A percentile compares a stretch with the other conserved stretches of the same genome.
phyloP scores from a whole-genome alignment of 2,113 vertebrate genomes.

The Sardina pilchardus region DNA sequence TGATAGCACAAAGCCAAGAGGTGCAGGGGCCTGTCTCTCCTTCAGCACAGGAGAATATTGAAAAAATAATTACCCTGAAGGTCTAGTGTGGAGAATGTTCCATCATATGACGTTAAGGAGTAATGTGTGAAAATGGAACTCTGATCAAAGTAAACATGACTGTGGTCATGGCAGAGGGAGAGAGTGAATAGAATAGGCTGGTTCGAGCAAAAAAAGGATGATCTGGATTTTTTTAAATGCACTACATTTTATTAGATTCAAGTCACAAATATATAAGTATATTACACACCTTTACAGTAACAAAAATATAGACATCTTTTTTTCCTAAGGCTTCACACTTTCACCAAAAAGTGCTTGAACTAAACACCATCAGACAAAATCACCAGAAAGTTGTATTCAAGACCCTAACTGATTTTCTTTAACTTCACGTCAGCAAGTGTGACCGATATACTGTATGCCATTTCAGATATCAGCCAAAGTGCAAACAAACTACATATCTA shows the following conservation, averaged over 20 bases:
- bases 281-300: constrained; percentile 38
- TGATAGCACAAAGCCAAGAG: constrained; percentile 27
- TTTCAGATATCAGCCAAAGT: background rate
- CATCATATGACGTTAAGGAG: background rate
- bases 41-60: background rate
- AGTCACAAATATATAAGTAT: constrained; percentile 60
- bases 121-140: background rate
- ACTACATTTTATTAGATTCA: constrained; percentile 66
- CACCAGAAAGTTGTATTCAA: constrained; percentile 3
- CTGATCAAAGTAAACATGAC: background rate
- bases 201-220: background rate
- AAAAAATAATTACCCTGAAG: background rate
- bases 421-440: background rate
- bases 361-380: constrained; percentile 23
- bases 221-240: constrained; percentile 54
- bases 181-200: background rate
- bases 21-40: background rate
- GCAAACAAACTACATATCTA: background rate
- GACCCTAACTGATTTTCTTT: background rate
- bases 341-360: constrained; percentile 23
- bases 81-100: background rate
- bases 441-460: background rate
- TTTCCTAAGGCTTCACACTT: constrained; percentile 54
- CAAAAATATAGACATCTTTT: constrained; percentile 69
- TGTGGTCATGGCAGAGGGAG: background rate